Conservation (phyloP, 2,888 invertebrate species). For the Conus canariensis region DNA sequence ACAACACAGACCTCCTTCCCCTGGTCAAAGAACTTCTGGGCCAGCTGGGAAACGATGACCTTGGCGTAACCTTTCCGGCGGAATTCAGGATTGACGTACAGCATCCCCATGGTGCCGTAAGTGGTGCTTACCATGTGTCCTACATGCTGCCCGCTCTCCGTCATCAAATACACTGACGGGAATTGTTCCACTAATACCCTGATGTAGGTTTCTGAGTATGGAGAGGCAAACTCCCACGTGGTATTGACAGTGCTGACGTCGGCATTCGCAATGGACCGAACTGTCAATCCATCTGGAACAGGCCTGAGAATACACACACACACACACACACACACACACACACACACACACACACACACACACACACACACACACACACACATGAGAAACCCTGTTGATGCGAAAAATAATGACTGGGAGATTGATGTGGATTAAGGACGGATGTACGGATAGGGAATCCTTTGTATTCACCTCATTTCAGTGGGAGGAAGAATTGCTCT, state of each 20-base stretch:
- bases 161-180: slow-evolving; percentile 1
- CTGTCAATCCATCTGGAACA: slow-evolving; percentile 24
- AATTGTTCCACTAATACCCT: neutral
- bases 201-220: neutral
- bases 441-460: too few relatives aligned
- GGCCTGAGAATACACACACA: slow-evolving; percentile 1
- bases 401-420: too few relatives aligned
- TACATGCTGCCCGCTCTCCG: neutral
- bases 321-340: too few relatives aligned
- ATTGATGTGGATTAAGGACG: too few relatives aligned
- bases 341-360: too few relatives aligned
- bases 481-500: too few relatives aligned
- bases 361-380: too few relatives aligned
- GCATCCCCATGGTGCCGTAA: slow-evolving; percentile 39
- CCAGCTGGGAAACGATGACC: slow-evolving; percentile 42
- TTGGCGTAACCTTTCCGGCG: slow-evolving; percentile 46
- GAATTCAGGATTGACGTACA: slow-evolving; percentile 44
- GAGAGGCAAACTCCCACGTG: neutral
- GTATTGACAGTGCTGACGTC: neutral
- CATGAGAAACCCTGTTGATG: too few relatives aligned
- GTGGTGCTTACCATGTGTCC: slow-evolving; percentile 36
- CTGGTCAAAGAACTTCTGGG: slow-evolving; percentile 37
- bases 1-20: slow-evolving; percentile 27
- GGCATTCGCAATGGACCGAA: neutral
- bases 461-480: too few relatives aligned